These are phyloP conservation scores for Kryptolebias marmoratus DNA, from an alignment of 2,113 vertebrate species.

Conservation along the genomic window DNA sequence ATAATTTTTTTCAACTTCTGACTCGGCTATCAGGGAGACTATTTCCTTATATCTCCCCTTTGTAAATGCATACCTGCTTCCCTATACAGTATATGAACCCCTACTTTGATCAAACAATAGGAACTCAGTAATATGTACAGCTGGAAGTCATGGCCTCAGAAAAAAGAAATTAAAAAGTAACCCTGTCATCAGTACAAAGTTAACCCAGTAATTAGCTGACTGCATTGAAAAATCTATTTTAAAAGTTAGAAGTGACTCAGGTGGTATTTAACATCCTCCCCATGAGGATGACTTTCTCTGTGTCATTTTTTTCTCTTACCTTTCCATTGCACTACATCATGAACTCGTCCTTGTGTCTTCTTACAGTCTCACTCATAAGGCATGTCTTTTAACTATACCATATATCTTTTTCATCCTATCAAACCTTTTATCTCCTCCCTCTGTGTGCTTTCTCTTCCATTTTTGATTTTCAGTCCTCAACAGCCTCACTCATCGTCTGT, in stretches of 20 bases:
- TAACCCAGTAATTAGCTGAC: slow-evolving; percentile 27
- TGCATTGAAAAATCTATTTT: not conserved
- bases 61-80: slow-evolving; percentile 3
- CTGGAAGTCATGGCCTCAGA: not conserved
- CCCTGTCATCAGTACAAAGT: slow-evolving; percentile 8
- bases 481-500: slow-evolving; percentile 37
- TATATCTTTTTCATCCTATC: slow-evolving; percentile 42
- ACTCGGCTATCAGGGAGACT: not conserved
- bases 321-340: not conserved
- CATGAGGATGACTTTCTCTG: not conserved
- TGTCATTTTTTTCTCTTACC: too few species aligned
- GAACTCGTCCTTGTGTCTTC: not conserved
- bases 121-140: not conserved
- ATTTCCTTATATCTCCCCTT: slow-evolving; percentile 4
- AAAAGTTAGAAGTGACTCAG: slow-evolving; percentile 10
- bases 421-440: slow-evolving; percentile 19
- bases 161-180: slow-evolving; percentile 1
- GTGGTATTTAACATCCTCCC: not conserved
- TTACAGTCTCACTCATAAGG: not conserved
- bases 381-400: slow-evolving; percentile 13
- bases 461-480: slow-evolving; percentile 51
- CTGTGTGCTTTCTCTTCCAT: slow-evolving; percentile 17
- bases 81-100: slow-evolving; percentile 3
- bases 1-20: not conserved
- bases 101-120: slow-evolving; percentile 2